Base-by-base conservation (phyloP, 2,888 invertebrate genomes). In the Plebejus melissa region DNA sequence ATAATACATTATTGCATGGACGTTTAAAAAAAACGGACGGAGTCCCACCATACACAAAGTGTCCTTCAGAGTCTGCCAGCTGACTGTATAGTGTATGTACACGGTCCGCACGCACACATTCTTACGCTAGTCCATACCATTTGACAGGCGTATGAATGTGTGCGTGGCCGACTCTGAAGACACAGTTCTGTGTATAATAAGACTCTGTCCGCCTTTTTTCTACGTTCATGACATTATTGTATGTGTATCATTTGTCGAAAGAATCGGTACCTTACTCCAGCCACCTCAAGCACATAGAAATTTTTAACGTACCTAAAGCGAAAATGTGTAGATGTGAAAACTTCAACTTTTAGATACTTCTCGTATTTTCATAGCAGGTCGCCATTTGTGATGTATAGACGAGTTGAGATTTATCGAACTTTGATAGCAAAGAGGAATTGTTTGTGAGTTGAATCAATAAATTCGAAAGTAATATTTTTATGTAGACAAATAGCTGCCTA, bases 301-400 rank as follows among this genome's bases (percentile, higher is more conserved):
- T 32, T 65, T 65, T 65, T 32, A 65, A 13, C 5, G 65, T 65
- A 32, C 22, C 22, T 22, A 22, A 65, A 32, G 65, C 65, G 36
- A 65, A 65, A 65, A 65, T 16, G 60, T 28, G 28, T 28, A 60
- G 28, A 60, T 60, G 60, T 60, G 60, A 60, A 60, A 60, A 60
- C 11, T 60, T 60, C 28, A 36, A 65, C 32, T 65, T 65, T 65
- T 13, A 65, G 65, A 65, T 36, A 36, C 65, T 36, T 65, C 65
- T 65, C 36, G 65, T 65, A 65, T 16, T 65, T 65, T 65, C 32
- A 36, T 65, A 13, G 65, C 13, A 65, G 65, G 60, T 60, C 65
- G 65, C 32, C 28, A 65, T 65, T 65, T 65, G 16, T 65, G 32
- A 36, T 13, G 13, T 65, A 65, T 65, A 36, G 36, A 65, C 65